Evolutionary conservation across 1,140 invertebrate genomes (phyloP).

Genomic region (Drosophila kepulauana): DNA sequence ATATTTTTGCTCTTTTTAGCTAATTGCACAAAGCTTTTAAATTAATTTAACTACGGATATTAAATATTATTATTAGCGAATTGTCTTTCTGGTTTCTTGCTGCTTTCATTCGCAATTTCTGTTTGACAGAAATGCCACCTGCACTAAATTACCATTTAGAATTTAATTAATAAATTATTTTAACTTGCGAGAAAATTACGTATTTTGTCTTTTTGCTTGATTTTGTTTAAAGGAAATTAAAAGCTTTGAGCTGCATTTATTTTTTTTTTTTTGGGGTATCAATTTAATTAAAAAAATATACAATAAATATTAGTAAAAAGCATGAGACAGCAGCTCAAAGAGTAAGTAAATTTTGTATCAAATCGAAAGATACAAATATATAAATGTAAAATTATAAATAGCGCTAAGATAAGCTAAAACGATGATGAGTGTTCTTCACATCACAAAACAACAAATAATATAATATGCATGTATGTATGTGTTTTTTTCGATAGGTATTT

Average conservation of each 20-base stretch:
- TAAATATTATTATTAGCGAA: constrained; percentile 26
- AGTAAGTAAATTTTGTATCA: constrained; percentile 31
- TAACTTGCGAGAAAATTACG: constrained; percentile 39
- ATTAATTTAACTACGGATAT: constrained; percentile 69
- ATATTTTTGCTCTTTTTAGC: constrained; percentile 35
- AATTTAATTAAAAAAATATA: constrained; percentile 55
- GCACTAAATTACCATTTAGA: constrained; percentile 51
- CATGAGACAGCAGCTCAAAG: constrained; percentile 72
- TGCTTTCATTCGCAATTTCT: constrained; percentile 50
- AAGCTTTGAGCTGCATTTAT: constrained; percentile 64
- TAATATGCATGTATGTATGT: constrained; percentile 20
- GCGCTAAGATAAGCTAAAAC: constrained; percentile 64
- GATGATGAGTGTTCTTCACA: constrained; percentile 4
- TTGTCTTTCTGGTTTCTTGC: background rate
- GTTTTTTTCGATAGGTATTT: constrained; percentile 4
- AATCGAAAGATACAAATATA: constrained; percentile 57
- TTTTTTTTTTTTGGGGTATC: constrained; percentile 61
- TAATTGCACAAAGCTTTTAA: constrained; percentile 65
- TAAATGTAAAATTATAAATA: constrained; percentile 58
- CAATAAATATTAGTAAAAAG: constrained; percentile 79
- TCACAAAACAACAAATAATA: constrained; percentile 39
- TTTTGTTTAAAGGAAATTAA: constrained; percentile 24
- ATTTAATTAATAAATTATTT: constrained; percentile 37
- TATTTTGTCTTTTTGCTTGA: constrained; percentile 30
- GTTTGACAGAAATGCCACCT: constrained; percentile 76